Evolutionary conservation across 2,113 vertebrate species (phyloP), one percentile per base, ranked within the genome.

Genomic region (Macaca fascicularis): DNA sequence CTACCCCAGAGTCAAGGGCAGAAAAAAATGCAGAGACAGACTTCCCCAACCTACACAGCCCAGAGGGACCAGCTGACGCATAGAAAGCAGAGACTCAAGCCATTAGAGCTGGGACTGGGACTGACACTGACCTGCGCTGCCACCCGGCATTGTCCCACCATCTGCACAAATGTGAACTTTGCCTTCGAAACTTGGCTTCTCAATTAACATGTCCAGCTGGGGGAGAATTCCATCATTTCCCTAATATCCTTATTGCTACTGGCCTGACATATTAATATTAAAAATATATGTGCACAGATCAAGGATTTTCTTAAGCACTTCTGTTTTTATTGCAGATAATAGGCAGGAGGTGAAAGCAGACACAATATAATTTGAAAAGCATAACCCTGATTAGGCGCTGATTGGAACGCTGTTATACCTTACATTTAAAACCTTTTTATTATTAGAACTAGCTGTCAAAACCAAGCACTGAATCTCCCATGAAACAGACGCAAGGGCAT

Each of bases 131-230:
- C 99, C 99, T 98, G 98, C 96, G 98, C 97, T 97, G 98, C 99
- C 99, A 99, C 98, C 99, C 98, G 72, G 97, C 98, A 99, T 99
- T 99, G 99, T 99, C 99, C 99, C 98, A 98, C 99, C 99, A 99
- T 99, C 99, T 99, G 99, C 99, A 99, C 99, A 98, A 98, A 99
- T 97, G 95, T 99, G 99, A 99, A 99, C 99, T 99, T 99, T 99
- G 99, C 99, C 99, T 99, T 99, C 98, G 97, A 99, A 99, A 99
- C 99, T 99, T 99, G 99, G 99, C 99, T 99, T 99, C 99, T 99
- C 99, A 99, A 99, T 99, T 99, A 99, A 99, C 99, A 98, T 99
- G 99, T 99, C 99, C 99, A 99, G 99, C 99, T 99, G 99, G 99
- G 99, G 98, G 99, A 99, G 99, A 99, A 99, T 99, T 99, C 99